Percentiles rank a stretch among this genome's conserved stretches.
Conservation (phyloP, 2,797 vertebrate species). For the Orestias chungarensis region DNA sequence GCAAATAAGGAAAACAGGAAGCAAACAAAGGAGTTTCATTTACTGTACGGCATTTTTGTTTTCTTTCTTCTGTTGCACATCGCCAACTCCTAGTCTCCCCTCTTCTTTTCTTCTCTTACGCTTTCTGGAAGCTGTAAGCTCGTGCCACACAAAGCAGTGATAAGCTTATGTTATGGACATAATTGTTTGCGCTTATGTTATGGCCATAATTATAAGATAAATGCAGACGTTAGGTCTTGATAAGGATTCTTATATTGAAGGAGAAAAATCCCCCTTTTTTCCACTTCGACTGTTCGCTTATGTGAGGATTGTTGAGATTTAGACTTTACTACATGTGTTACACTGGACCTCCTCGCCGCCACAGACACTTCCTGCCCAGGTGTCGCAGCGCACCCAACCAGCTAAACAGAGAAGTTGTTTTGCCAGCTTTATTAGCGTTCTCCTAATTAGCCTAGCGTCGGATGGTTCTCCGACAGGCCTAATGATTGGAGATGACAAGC, state of each 20-base stretch:
- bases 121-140: constrained; percentile 89
- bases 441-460: constrained; percentile 99
- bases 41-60: constrained; percentile 69
- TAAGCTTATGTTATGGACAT: constrained; percentile 91
- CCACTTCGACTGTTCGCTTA: background rate
- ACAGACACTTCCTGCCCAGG: constrained; percentile 22
- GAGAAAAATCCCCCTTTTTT: background rate
- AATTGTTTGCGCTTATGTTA: constrained; percentile 91
- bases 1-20: constrained; percentile 80
- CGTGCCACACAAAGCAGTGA: constrained; percentile 87
- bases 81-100: constrained; percentile 35
- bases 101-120: constrained; percentile 45
- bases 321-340: background rate
- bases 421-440: constrained; percentile 99
- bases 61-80: constrained; percentile 24
- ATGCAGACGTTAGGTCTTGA: constrained; percentile 87
- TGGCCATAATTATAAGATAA: constrained; percentile 86
- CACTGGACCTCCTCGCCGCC: background rate
- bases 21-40: constrained; percentile 74
- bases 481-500: constrained; percentile 99
- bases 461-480: constrained; percentile 99
- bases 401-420: constrained; percentile 98
- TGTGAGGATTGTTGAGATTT: constrained; percentile 3
- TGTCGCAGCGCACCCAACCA: constrained; percentile 47
- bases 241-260: constrained; percentile 80